Conservation (phyloP, 2,888 invertebrate genomes). For the Amphipyra berbera region DNA sequence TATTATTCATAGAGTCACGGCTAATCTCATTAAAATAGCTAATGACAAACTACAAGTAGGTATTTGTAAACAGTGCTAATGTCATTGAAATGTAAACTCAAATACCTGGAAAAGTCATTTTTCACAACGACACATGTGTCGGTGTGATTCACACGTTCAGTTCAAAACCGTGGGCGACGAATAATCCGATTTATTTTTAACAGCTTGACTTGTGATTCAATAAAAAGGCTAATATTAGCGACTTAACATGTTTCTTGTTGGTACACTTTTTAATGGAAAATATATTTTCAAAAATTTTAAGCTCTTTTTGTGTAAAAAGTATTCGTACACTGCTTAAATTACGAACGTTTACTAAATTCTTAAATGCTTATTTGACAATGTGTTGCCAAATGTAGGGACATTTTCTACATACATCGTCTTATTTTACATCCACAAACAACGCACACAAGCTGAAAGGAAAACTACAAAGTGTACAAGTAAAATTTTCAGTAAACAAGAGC, state of each 20-base stretch:
- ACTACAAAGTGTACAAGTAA: not conserved
- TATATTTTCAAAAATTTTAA: conserved; percentile 36
- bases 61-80: conserved; percentile 43
- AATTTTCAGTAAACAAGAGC: not conserved
- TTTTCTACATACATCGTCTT: conserved; percentile 10
- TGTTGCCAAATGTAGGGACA: conserved; percentile 20
- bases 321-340: conserved; percentile 34
- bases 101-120: conserved; percentile 73
- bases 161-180: conserved; percentile 76
- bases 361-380: conserved; percentile 38
- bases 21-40: conserved; percentile 52
- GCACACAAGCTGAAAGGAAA: conserved; percentile 1
- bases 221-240: conserved; percentile 74
- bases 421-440: conserved; percentile 21
- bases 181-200: conserved; percentile 79
- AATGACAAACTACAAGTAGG: conserved; percentile 32
- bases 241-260: conserved; percentile 44
- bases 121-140: conserved; percentile 65
- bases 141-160: conserved; percentile 71
- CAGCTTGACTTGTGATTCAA: conserved; percentile 76
- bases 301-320: conserved; percentile 39
- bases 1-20: conserved; percentile 32
- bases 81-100: conserved; percentile 61
- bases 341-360: conserved; percentile 26
- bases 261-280: conserved; percentile 40